Conservation (phyloP, 1,140 invertebrate genomes). For the Drosophila nebulosa region DNA sequence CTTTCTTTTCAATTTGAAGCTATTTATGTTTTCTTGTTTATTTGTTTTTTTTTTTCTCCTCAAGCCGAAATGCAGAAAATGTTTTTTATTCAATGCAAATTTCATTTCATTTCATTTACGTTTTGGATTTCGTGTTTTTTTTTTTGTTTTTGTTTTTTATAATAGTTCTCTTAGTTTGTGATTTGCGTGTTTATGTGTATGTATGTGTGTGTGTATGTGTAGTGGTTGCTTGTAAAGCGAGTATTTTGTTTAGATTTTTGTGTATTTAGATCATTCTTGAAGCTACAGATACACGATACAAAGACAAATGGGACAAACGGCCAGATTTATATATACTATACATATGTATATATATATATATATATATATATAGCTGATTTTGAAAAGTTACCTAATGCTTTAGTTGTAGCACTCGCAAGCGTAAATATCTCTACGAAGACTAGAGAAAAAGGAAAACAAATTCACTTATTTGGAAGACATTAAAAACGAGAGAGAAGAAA, state of each 20-base stretch:
- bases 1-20: too few relatives aligned
- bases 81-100: background rate
- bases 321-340: background rate
- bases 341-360: too few relatives aligned
- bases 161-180: background rate
- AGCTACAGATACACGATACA: background rate
- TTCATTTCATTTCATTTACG: background rate
- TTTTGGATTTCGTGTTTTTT: too few relatives aligned
- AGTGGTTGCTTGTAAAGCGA: background rate
- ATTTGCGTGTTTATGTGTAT: too few relatives aligned
- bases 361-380: too few relatives aligned
- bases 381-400: too few relatives aligned
- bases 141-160: background rate
- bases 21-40: background rate
- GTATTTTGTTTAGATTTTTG: background rate
- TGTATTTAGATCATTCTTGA: background rate
- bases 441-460: background rate
- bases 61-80: background rate
- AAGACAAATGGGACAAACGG: background rate
- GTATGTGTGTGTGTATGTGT: background rate
- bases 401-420: too few relatives aligned
- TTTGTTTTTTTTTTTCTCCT: background rate
- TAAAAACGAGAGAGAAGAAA: background rate
- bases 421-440: too few relatives aligned
- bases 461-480: background rate